Evolutionary conservation across 1,140 invertebrate species (phyloP).

Genomic region (Euborellia annulipes): DNA sequence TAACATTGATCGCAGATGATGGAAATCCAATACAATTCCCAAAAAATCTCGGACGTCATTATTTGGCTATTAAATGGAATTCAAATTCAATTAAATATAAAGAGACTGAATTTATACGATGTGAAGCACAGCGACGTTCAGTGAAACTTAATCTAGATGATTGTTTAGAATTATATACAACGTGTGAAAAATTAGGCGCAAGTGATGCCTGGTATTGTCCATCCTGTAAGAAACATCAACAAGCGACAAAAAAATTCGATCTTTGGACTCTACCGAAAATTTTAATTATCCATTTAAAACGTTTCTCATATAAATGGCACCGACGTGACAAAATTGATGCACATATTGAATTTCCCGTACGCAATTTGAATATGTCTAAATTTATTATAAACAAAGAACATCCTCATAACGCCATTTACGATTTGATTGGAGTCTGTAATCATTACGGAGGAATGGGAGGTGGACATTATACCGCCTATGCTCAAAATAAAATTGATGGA

Average conservation of each 20-base stretch:
- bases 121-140: too few relatives aligned
- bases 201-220: conserved; percentile 18
- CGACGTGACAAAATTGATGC: conserved; percentile 36
- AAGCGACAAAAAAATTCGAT: conserved; percentile 31
- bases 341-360: conserved; percentile 34
- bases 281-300: conserved; percentile 32
- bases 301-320: conserved; percentile 30
- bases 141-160: conserved; percentile 10
- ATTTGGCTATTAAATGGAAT: conserved; percentile 1
- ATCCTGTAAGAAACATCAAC: conserved; percentile 27
- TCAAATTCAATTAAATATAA: neutral
- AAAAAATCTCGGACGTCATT: conserved; percentile 1
- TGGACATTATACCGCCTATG: conserved; percentile 40
- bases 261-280: conserved; percentile 29
- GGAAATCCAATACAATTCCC: neutral
- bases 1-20: too few relatives aligned
- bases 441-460: conserved; percentile 35
- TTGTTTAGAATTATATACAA: conserved; percentile 15
- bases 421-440: conserved; percentile 38
- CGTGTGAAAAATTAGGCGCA: conserved; percentile 15
- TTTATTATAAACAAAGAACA: conserved; percentile 21
- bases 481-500: conserved; percentile 29
- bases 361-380: conserved; percentile 29
- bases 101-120: too few relatives aligned
- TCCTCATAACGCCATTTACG: conserved; percentile 27